These are phyloP conservation scores for Trichonephila clavata DNA, from an alignment of 1,140 invertebrate genomes.

Conservation along the genomic window DNA sequence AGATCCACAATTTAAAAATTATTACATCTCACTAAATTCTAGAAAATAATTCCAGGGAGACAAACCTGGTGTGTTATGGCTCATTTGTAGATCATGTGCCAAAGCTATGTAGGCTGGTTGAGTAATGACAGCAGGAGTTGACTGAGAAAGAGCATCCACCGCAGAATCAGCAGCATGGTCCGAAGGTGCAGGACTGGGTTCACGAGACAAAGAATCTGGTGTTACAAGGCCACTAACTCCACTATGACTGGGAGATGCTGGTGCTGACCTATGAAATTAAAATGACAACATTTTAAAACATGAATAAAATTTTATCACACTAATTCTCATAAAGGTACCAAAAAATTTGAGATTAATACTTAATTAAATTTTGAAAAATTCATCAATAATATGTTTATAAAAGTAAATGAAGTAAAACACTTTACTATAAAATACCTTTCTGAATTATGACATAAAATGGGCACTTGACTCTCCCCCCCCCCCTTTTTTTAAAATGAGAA, in stretches of 20 bases:
- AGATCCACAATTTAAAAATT: too few species aligned
- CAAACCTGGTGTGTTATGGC: slow-evolving; percentile 87
- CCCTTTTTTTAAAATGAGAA: too few species aligned
- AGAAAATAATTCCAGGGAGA: slow-evolving; percentile 79
- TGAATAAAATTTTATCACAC: too few species aligned
- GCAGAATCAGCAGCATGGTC: slow-evolving; percentile 74
- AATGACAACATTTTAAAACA: background rate
- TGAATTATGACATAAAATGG: too few species aligned
- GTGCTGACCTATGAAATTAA: slow-evolving; percentile 89
- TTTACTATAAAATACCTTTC: too few species aligned
- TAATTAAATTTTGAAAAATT: too few species aligned
- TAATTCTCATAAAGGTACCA: too few species aligned
- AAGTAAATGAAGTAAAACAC: too few species aligned
- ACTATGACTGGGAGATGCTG: slow-evolving; percentile 95
- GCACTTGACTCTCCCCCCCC: too few species aligned
- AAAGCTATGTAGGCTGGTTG: slow-evolving; percentile 83
- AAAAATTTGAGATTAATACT: too few species aligned
- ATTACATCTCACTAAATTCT: too few species aligned
- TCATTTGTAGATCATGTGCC: slow-evolving; percentile 82
- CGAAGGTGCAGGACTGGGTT: slow-evolving; percentile 81
- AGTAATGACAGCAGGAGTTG: slow-evolving; percentile 57
- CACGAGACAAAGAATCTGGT: slow-evolving; percentile 92
- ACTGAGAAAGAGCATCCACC: slow-evolving; percentile 71
- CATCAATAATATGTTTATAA: too few species aligned
- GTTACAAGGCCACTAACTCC: slow-evolving; percentile 89